Base-by-base conservation (phyloP, 2,888 invertebrate species). In the Dendrolimus pini region DNA sequence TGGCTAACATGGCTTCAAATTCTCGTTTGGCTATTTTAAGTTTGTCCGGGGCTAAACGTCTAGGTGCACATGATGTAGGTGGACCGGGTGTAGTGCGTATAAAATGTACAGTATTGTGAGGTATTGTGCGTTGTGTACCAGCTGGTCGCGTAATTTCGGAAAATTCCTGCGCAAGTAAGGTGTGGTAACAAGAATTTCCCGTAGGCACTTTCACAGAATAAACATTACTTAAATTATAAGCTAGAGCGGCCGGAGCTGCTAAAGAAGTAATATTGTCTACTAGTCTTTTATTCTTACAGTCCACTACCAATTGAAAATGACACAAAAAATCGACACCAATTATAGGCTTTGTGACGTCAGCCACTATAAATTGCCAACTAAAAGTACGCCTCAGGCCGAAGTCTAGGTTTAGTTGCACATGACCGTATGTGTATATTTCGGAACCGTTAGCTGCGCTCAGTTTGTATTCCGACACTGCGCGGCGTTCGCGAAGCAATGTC, bases 391-490 rank as follows among this genome's bases (percentile, higher is more conserved):
- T 18, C 14, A 30, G 54, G 14, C 54, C 71, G 55, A 74, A 41
- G 55, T 72, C 58, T 18, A 71, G 54, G 8, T 58, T 60, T 0
- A 69, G 55, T 1, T 70, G 52, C 0, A 59, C 7, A 41, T 59
- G 66, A 2, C 71, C 71, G 52, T 63, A 71, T 0, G 70, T 71
- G 1, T 59, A 53, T 0, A 72, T 71, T 0, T 41, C 7, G 0
- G 63, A 56, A 3, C 71, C 71, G 55, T 72, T 71, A 0, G 71
- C 72, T 1, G 71, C 72, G 42, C 42, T 57, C 1, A 68, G 52
- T 1, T 61, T 12, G 41, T 59, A 65, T 8, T 41, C 30, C 7
- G 61, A 61, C 18, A 55, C 57, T 7, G 41, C 9, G 12, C 65
- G 63, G 8, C 62, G 63, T 12, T 61, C 56, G 7, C 41, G 56